These are phyloP conservation scores for Ypsolopha scabrella DNA, from an alignment of 2,888 invertebrate genomes.

Conservation along the genomic window DNA sequence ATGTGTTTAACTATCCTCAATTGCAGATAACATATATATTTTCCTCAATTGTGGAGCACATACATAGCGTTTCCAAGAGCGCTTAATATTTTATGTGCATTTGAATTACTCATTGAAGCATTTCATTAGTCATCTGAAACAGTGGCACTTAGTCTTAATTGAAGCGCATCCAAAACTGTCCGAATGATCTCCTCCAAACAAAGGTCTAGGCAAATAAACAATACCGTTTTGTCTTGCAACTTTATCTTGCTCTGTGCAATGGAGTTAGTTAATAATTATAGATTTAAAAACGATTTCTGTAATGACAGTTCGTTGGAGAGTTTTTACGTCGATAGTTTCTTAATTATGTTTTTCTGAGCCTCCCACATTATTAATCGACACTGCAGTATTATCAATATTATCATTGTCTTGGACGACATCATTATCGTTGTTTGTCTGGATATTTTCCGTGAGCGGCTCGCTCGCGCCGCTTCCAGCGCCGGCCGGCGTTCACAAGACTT, in stretches of 20 bases:
- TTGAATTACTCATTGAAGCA: constrained; percentile 55
- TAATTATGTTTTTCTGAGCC: constrained; percentile 9
- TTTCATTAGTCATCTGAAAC: constrained; percentile 55
- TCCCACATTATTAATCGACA: constrained; percentile 20
- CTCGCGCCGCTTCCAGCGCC: constrained; percentile 47
- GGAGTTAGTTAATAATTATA: background rate
- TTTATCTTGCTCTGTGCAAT: background rate
- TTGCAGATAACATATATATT: background rate
- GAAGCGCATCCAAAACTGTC: constrained; percentile 50
- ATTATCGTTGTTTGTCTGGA: constrained; percentile 59
- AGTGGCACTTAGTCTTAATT: constrained; percentile 49
- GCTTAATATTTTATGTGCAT: constrained; percentile 37
- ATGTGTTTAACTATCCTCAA: background rate
- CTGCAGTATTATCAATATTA: constrained; percentile 28
- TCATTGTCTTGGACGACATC: constrained; percentile 28
- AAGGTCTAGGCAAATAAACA: too few species aligned
- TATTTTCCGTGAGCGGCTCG: constrained; percentile 43
- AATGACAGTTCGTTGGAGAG: constrained; percentile 12
- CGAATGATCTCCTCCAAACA: constrained; percentile 1
- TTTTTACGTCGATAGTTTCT: constrained; percentile 11
- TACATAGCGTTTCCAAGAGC: constrained; percentile 25
- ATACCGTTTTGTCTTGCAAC: background rate
- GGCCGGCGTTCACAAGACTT: constrained; percentile 58
- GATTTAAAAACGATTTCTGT: constrained; percentile 12
- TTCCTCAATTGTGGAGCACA: constrained; percentile 4